These are phyloP conservation scores for Sebastes aleutianus DNA, from an alignment of 2,797 vertebrate genomes.

Conservation along the genomic window DNA sequence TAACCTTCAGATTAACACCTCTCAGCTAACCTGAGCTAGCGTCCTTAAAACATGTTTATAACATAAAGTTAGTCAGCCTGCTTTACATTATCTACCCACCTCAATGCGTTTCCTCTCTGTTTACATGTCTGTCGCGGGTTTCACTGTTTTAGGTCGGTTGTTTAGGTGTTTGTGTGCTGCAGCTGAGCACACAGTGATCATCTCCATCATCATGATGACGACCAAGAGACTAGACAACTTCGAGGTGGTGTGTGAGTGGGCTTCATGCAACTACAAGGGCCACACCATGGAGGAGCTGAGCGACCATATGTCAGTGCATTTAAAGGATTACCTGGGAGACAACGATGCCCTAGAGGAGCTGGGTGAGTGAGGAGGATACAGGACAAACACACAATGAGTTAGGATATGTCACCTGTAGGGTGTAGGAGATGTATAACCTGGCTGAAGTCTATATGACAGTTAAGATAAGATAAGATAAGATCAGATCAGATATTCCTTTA, in stretches of 20 bases:
- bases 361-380: conserved; percentile 65
- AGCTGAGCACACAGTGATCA: not conserved
- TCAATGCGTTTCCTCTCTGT: not conserved
- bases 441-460: not conserved
- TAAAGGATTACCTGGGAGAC: conserved; percentile 78
- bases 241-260: conserved; percentile 77
- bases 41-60: not conserved
- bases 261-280: conserved; percentile 76
- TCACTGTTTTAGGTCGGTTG: not conserved
- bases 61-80: not conserved
- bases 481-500: no score
- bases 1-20: not conserved
- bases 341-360: conserved; percentile 84
- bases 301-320: conserved; percentile 74
- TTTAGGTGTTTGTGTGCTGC: not conserved
- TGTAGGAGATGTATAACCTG: no score
- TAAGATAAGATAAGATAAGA: not conserved
- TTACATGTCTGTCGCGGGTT: not conserved
- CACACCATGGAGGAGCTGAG: conserved; percentile 78
- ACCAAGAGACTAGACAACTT: conserved; percentile 72
- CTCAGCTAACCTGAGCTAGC: not conserved
- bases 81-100: not conserved
- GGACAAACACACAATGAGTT: not conserved
- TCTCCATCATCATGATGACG: conserved; percentile 59
- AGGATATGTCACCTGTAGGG: not conserved